Conservation (phyloP, 2,113 vertebrate species). For the Chamaea fasciata region DNA sequence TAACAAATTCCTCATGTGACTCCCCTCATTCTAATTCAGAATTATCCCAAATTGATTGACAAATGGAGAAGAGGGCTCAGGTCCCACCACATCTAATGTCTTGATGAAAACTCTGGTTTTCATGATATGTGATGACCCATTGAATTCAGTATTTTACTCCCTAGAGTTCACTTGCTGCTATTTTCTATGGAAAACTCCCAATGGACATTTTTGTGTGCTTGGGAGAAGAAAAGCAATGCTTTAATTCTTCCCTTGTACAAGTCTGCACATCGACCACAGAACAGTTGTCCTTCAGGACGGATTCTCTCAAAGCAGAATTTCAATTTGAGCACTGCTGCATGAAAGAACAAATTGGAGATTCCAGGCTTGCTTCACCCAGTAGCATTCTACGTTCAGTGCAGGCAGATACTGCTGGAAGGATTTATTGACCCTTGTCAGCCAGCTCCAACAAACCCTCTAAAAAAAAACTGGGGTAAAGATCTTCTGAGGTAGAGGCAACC, state of each 20-base stretch:
- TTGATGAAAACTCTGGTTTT: not conserved
- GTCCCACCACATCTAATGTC: not conserved
- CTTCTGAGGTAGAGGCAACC: not conserved
- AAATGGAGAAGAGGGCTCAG: not conserved
- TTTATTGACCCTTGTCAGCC: not conserved
- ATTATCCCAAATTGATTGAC: not conserved
- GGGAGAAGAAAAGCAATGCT: not conserved
- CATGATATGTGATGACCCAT: not conserved
- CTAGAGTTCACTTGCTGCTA: not conserved
- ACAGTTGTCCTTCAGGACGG: not conserved
- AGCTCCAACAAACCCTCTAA: not conserved
- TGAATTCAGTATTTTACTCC: not conserved
- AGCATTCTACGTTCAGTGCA: not conserved
- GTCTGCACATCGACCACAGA: not conserved
- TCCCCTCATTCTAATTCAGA: not conserved
- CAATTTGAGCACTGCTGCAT: not conserved
- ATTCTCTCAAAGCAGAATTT: not conserved
- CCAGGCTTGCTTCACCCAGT: not conserved
- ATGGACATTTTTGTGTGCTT: not conserved
- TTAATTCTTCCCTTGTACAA: not conserved
- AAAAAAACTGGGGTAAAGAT: not conserved
- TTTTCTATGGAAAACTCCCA: not conserved
- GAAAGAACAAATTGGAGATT: not conserved
- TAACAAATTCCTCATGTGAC: not conserved
- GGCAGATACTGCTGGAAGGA: not conserved